Percentiles rank a stretch among this genome's conserved stretches.
Evolutionary conservation across 2,888 invertebrate genomes (phyloP).

Genomic region (Pinctada fucata): DNA sequence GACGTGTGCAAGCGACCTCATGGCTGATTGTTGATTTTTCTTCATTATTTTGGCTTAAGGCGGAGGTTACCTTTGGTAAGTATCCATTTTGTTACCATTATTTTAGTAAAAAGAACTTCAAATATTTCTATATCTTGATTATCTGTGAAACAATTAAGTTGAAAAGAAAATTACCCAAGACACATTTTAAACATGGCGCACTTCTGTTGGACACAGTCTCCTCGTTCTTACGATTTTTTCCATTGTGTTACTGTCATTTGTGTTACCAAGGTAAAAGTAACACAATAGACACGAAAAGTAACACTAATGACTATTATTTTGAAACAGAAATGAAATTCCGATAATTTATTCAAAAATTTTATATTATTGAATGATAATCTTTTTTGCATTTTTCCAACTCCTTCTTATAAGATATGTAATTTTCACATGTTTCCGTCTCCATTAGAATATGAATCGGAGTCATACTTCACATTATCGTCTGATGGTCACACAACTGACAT

Average conservation of each 20-base stretch:
- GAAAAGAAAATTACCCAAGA: not conserved
- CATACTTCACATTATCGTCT: not conserved
- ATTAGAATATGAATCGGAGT: not conserved
- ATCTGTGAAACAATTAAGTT: too few species aligned
- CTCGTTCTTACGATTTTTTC: not conserved
- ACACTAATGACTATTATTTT: not conserved
- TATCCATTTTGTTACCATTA: too few species aligned
- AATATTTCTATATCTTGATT: too few species aligned
- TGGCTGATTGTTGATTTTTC: too few species aligned
- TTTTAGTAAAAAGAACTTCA: too few species aligned
- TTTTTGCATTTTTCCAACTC: not conserved
- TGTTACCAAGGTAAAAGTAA: not conserved
- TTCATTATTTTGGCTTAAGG: too few species aligned
- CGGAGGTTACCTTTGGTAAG: too few species aligned
- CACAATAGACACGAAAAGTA: not conserved
- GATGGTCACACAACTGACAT: too few species aligned
- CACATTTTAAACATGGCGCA: not conserved
- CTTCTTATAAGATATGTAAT: not conserved
- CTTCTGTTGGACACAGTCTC: not conserved
- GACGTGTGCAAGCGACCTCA: too few species aligned
- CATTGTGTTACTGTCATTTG: not conserved
- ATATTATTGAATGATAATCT: not conserved
- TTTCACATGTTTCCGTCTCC: not conserved
- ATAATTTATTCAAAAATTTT: not conserved
- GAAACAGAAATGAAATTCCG: not conserved